Evolutionary conservation across 1,140 invertebrate species (phyloP).

Genomic region (Micrasema longulum): DNA sequence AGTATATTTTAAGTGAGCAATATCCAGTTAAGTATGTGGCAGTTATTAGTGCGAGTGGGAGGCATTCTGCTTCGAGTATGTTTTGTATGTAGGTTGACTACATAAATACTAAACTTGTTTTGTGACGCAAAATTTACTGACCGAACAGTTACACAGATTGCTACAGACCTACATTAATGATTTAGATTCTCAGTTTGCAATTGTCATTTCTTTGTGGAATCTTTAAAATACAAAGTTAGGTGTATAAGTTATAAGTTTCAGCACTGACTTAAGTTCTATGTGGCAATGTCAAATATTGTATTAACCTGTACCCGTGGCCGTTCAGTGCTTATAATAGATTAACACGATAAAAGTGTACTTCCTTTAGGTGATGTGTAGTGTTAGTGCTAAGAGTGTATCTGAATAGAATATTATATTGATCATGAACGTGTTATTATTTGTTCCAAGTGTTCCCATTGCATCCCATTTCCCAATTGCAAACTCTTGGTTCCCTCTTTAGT

Average conservation of each 20-base stretch:
- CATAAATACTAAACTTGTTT: constrained; percentile 6
- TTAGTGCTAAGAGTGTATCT: constrained; percentile 33
- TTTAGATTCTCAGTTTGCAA: constrained; percentile 12
- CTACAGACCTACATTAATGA: constrained; percentile 15
- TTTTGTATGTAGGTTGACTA: constrained; percentile 33
- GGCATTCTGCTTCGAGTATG: constrained; percentile 1
- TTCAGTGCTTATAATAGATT: constrained; percentile 18
- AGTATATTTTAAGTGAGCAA: constrained; percentile 18
- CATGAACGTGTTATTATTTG: constrained; percentile 19
- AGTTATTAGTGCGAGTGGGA: constrained; percentile 20
- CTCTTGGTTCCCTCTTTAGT: constrained; percentile 4
- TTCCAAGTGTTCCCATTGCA: constrained; percentile 11
- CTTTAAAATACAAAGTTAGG: constrained; percentile 1
- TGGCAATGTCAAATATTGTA: constrained; percentile 1
- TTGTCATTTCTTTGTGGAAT: too few relatives aligned
- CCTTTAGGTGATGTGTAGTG: constrained; percentile 42
- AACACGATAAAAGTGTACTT: constrained; percentile 22
- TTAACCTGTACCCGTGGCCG: constrained; percentile 20
- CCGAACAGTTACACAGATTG: constrained; percentile 11
- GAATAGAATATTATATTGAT: constrained; percentile 35
- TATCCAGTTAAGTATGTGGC: background rate
- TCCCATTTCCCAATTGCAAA: background rate
- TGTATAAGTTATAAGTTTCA: background rate
- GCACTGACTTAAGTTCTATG: constrained; percentile 7
- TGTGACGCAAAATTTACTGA: constrained; percentile 22